phyloP scores from a whole-genome alignment of 1,140 invertebrate species.

The Littorina saxatilis region DNA sequence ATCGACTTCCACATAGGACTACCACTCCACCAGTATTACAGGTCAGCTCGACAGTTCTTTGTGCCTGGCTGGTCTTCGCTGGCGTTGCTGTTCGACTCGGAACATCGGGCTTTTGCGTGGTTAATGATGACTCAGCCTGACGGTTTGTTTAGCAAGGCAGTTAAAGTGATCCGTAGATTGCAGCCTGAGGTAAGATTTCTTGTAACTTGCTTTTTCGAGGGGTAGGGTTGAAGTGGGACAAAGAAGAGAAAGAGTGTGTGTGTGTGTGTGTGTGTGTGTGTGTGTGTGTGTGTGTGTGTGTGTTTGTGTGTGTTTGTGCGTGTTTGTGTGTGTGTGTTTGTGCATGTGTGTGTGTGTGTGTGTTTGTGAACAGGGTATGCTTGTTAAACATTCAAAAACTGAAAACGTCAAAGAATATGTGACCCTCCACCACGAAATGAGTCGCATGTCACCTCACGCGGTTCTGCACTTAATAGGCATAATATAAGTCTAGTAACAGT shows the following conservation, averaged over 20 bases:
- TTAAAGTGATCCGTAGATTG: no score
- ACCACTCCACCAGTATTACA: conserved; percentile 47
- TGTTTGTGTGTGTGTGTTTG: background rate
- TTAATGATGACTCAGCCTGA: no score
- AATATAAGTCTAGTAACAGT: no score
- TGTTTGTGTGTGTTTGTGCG: background rate
- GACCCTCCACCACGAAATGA: no score
- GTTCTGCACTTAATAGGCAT: no score
- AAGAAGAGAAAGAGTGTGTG: no score
- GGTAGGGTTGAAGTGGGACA: no score
- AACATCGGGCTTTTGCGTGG: background rate
- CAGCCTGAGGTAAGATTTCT: no score
- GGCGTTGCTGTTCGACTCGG: background rate
- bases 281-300: background rate
- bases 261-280: background rate
- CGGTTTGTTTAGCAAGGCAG: no score
- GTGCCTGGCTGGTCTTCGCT: background rate
- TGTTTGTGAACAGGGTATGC: background rate
- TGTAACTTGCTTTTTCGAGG: no score
- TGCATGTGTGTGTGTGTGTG: background rate
- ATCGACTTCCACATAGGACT: conserved; percentile 61
- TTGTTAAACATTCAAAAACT: background rate
- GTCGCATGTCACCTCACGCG: no score
- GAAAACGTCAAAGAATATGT: no score
- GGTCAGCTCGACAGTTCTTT: conserved; percentile 38